These are phyloP conservation scores for Nyctibius bracteatus DNA, from an alignment of 2,113 vertebrate species.

Conservation along the genomic window DNA sequence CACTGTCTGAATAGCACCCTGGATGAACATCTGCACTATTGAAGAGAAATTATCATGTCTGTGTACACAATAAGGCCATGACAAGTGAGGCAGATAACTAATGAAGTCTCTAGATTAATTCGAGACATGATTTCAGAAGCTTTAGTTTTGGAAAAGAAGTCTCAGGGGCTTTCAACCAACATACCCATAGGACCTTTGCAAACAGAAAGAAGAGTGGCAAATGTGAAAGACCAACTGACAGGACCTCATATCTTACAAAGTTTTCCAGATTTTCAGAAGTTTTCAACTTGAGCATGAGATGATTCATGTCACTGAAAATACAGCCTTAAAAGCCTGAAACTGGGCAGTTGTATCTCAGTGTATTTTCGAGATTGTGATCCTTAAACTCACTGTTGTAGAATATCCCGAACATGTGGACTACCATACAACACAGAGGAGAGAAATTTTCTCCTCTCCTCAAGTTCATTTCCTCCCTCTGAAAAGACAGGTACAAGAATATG, in stretches of 20 bases:
- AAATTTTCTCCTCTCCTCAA: neutral
- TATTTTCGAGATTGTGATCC: neutral
- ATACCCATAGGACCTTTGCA: neutral
- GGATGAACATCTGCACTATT: neutral
- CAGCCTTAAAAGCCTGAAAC: neutral
- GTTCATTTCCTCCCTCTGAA: neutral
- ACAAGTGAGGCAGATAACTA: neutral
- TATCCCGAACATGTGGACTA: neutral
- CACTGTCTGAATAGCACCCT: neutral
- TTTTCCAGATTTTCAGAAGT: neutral
- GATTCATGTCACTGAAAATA: neutral
- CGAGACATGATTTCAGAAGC: neutral
- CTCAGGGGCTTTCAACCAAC: neutral
- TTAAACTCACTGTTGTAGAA: neutral
- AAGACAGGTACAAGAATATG: neutral
- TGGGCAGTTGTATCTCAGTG: accelerated
- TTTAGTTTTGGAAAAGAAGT: neutral
- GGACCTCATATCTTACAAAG: neutral
- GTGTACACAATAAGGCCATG: neutral
- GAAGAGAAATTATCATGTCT: neutral
- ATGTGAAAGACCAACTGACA: neutral
- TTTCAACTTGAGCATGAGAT: neutral
- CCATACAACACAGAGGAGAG: neutral
- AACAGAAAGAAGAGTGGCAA: neutral
- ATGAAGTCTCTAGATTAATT: neutral